Evolutionary conservation across 2,797 vertebrate genomes (phyloP), one percentile per base, ranked within the genome.

Genomic region (Salmo trutta): DNA sequence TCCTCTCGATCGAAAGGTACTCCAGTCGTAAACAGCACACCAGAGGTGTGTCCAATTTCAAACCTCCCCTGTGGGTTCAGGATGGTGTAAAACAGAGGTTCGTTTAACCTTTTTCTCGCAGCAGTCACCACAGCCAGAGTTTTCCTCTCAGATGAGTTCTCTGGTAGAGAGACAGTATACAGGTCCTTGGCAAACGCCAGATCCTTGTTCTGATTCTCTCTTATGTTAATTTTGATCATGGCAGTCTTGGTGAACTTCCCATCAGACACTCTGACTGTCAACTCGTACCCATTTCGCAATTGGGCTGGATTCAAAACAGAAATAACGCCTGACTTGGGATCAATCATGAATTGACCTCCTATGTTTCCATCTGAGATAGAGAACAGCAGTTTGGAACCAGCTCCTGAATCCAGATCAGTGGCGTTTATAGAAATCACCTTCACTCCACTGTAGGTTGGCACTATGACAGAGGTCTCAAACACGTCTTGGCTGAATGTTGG

Each of bases 351-450:
- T 86, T 95, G 96, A 78, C 94, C 95, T 76, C 95, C 95, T 1
- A 95, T 95, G 84, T 96, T 96, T 73, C 96, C 96, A 80, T 96
- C 95, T 0, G 90, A 90, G 85, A 96, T 93, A 36, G 94, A 94
- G 88, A 95, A 96, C 41, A 93, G 88, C 21, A 96, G 74, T 76
- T 93, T 93, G 10, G 94, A 92, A 85, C 94, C 95, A 17, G 90
- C 74, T 4, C 89, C 83, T 5, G 94, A 95, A 84, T 96, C 96
- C 0, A 93, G 91, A 87, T 96, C 96, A 14, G 91, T 93, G 21
- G 96, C 96, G 69, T 95, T 94, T 71, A 96, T 71, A 0, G 85
- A 87, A 79, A 94, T 88, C 78, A 96, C 91, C 82, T 89, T 91
- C 31, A 96, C 94, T 0, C 95, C 95, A 88, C 78, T 95, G 75